Evolutionary conservation across 2,797 vertebrate genomes (phyloP).

Genomic region (Hirundo rustica): DNA sequence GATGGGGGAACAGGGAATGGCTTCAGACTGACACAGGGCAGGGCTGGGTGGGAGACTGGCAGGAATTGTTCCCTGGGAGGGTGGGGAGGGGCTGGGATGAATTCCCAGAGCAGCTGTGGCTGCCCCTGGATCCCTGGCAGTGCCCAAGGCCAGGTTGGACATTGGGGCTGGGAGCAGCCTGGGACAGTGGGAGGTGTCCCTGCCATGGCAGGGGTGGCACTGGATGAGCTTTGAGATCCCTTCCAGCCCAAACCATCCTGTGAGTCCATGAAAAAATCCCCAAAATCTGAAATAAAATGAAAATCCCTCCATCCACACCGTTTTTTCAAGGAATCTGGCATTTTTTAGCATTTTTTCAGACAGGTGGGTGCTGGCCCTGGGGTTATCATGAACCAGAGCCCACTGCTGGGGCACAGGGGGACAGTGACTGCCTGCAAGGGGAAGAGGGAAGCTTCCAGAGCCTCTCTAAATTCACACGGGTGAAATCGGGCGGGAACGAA

Average conservation of each 20-base stretch:
- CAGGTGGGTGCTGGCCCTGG: not conserved
- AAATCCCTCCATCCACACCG: not conserved
- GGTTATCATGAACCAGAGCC: accelerated
- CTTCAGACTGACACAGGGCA: no score
- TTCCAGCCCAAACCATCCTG: no score
- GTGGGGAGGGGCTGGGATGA: no score
- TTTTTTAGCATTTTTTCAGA: not conserved
- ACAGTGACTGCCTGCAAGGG: not conserved
- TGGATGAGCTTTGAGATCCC: no score
- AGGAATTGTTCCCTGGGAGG: not conserved
- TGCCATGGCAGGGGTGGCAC: no score
- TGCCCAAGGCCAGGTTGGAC: no score
- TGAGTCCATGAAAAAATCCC: not conserved
- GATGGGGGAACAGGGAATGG: not conserved
- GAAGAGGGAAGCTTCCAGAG: not conserved
- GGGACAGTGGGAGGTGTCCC: not conserved
- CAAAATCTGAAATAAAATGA: not conserved
- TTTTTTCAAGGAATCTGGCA: not conserved
- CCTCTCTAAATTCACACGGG: not conserved
- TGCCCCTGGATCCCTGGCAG: no score
- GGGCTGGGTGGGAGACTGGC: accelerated
- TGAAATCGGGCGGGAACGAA: not conserved
- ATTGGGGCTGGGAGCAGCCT: not conserved
- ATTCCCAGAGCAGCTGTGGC: no score
- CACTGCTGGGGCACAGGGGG: not conserved